Base-by-base conservation (phyloP, 2,113 vertebrate genomes). In the Parotia lawesii region DNA sequence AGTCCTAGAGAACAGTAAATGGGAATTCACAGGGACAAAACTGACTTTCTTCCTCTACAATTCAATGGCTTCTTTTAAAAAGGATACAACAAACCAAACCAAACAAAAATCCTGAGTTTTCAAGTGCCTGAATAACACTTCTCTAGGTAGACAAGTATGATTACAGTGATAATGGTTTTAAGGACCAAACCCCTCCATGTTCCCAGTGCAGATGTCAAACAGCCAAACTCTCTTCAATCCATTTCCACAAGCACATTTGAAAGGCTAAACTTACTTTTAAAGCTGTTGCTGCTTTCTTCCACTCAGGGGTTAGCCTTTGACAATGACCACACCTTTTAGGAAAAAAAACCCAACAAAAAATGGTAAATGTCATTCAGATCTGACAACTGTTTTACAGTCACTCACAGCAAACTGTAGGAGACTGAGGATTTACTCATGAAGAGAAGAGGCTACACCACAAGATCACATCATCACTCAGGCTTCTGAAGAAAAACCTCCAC, bases 271-370 rank as follows among this genome's bases (percentile, higher is more conserved):
- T 98, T 97, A 99, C 99, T 98, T 99, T 99, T 84, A 99, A 98
- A 31, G 99, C 99, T 15, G 98, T 98, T 38, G 99, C 99, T 35
- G 98, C 99, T 94, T 99, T 99, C 96, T 99, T 99, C 99, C 99
- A 99, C 14, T 99, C 99, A 18, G 99, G 97, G 33, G 97, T 98
- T 47, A 99, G 95, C 74, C 87, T 98, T 54, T 98, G 98, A 96
- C 99, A 99, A 94, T 99, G 99, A 38, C 99, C 99, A 97, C 99
- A 99, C 99, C 99, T 99, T 95, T 58, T 21, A 29, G 44, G 25
- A 51, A 51, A 42, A 27, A n/a, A 42, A 50, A 40, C 33, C 13
- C 20, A 38, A 40, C 6, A 60, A n/a, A 23, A 51, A 50, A 4
- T 2, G 38, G 12, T 66, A 50, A 70, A 5, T 57, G 12, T 65